phyloP scores from a whole-genome alignment of 2,888 invertebrate genomes.

The Cheilosia impressa region DNA sequence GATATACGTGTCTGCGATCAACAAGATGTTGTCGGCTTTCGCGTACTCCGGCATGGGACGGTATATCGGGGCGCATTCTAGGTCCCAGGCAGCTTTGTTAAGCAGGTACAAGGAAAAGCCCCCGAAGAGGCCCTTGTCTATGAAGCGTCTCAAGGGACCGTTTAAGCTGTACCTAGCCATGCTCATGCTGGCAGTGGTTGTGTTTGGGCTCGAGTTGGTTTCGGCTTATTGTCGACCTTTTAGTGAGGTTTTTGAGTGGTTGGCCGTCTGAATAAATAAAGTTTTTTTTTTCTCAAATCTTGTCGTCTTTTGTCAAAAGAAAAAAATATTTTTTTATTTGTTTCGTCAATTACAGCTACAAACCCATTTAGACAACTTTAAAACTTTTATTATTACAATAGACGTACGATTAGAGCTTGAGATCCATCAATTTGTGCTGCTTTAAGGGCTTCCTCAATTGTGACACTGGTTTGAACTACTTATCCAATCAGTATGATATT shows the following conservation, averaged over 20 bases:
- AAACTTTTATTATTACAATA: no score
- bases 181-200: constrained; percentile 14
- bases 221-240: constrained; percentile 5
- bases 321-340: no score
- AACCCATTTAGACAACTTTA: no score
- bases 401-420: no score
- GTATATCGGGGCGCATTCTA: constrained; percentile 36
- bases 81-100: not conserved
- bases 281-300: no score
- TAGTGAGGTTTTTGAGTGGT: not conserved
- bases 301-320: no score
- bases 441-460: no score
- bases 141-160: constrained; percentile 54
- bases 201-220: constrained; percentile 75
- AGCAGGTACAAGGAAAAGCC: constrained; percentile 10
- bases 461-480: no score
- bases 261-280: no score
- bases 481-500: no score
- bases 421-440: no score
- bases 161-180: constrained; percentile 49
- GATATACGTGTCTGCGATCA: constrained; percentile 76
- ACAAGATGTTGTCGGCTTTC: constrained; percentile 78
- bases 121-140: not conserved
- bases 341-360: no score
- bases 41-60: constrained; percentile 77